Conservation (phyloP, 2,888 invertebrate genomes). For the Invenusta paracnida region DNA sequence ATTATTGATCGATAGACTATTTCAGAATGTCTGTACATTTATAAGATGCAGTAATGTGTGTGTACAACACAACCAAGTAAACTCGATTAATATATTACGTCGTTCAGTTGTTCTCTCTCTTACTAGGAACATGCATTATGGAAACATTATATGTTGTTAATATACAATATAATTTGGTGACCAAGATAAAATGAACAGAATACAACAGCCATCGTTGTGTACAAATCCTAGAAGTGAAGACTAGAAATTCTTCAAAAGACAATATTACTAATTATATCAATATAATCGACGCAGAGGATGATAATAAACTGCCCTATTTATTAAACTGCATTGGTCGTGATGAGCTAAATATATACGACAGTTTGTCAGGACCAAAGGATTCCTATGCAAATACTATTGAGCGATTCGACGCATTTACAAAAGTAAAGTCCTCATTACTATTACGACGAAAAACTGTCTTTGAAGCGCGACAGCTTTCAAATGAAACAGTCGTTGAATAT, state of each 20-base stretch:
- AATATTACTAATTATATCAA: too few species aligned
- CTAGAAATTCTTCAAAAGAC: background rate
- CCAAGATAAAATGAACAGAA: background rate
- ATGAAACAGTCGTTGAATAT: background rate
- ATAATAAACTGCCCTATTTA: background rate
- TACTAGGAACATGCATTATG: too few species aligned
- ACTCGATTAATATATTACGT: background rate
- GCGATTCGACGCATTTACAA: background rate
- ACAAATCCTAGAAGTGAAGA: background rate
- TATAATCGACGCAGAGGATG: background rate
- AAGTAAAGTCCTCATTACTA: background rate
- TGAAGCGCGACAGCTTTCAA: background rate
- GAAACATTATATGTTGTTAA: too few species aligned
- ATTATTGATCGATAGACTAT: background rate
- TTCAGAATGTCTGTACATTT: background rate
- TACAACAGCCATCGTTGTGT: background rate
- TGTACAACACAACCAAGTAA: background rate
- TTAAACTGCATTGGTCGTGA: background rate
- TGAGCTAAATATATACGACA: background rate
- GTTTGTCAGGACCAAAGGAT: too few species aligned
- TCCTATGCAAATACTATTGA: background rate
- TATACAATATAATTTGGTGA: too few species aligned
- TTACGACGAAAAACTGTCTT: background rate
- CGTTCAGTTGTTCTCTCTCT: background rate
- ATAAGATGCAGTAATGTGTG: background rate